Base-by-base conservation (phyloP, 2,888 invertebrate genomes). In the Acronicta leporina region DNA sequence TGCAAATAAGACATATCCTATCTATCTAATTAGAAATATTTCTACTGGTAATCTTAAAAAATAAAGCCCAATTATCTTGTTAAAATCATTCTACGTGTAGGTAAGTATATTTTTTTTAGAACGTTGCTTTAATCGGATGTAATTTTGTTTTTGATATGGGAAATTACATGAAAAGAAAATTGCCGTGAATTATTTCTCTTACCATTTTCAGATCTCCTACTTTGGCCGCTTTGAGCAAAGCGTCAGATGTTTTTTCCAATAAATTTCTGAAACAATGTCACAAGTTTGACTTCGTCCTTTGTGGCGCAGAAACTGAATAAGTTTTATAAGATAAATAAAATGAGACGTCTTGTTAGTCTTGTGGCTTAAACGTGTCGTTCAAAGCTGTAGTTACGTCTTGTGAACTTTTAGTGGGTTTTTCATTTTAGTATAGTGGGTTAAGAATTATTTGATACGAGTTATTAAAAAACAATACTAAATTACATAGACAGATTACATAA, bases 161-260 rank as follows among this genome's bases (percentile, higher is more conserved):
- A 67, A 50, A 54, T 50, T 13, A 50, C n/a, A 42, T 35, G 49
- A 48, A 50, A 64, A 53, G 13, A 44, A 70, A 58, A 63, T 50
- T 44, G 51, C 42, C 48, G 33, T 47, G 43, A 69, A 65, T 52
- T 38, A 70, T 64, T 63, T 65, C 42, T 57, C 94, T 95, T 95
- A 97, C 97, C 95, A 96, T 95, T 94, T 96, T 96, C 65, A 98
- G 94, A 92, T 98, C 97, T 68, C 98, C 98, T 80, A 95, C 95
- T 95, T 97, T 97, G 47, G 98, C 97, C 68, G 98, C 97, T 93
- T 96, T 96, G 79, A 98, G 95, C 78, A 98, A 95, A 79, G 96
- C 96, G 90, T 98, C 97, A 79, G 97, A 96, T 79, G 97, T 96
- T 95, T 96, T 97, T 92, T 98, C 97, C 88, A 97, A 94, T 84